Evolutionary conservation across 2,797 vertebrate species (phyloP), one percentile per base, ranked within the genome.

Genomic region (Bovichtus variegatus): DNA sequence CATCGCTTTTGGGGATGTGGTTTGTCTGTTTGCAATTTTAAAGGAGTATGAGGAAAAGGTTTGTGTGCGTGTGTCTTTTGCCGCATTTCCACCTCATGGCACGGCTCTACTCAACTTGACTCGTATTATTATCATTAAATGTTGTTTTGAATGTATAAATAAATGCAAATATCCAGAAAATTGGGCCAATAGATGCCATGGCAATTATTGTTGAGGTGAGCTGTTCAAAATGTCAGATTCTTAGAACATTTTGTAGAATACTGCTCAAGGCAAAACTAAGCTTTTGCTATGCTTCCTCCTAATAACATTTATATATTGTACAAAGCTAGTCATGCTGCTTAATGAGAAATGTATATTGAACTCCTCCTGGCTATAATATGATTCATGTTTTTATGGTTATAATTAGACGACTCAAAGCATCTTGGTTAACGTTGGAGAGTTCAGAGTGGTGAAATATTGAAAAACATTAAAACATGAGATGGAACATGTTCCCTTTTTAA

Each of bases 11-110:
- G 12, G 41, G 58, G 61, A 57, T 60, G 79, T 34, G 50, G 70
- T 61, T 72, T 53, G 55, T 74, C 31, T 78, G 76, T 63, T 72
- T 69, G 60, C 29, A 68, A 43, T 65, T 54, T 23, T 2, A 3
- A 58, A 68, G 16, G 13, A 69, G 11, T 3, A 13, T 4, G 25
- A 31, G 36, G 31, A 1, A 50, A 59, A 8, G 7, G 43, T 16
- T 6, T 66, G 19, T 51, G 18, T 47, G 18, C 51, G 12, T 80
- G n/a, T 41, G 12, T n/a, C n/a, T n/a, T n/a, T n/a, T n/a, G n/a
- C n/a, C n/a, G n/a, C n/a, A n/a, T n/a, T n/a, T n/a, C n/a, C n/a
- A n/a, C n/a, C n/a, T n/a, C n/a, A n/a, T n/a, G n/a, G n/a, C n/a
- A n/a, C n/a, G n/a, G n/a, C n/a, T n/a, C n/a, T n/a, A n/a, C n/a